Evolutionary conservation across 2,888 invertebrate genomes (phyloP).

Genomic region (Lepeophtheirus nordmannii): DNA sequence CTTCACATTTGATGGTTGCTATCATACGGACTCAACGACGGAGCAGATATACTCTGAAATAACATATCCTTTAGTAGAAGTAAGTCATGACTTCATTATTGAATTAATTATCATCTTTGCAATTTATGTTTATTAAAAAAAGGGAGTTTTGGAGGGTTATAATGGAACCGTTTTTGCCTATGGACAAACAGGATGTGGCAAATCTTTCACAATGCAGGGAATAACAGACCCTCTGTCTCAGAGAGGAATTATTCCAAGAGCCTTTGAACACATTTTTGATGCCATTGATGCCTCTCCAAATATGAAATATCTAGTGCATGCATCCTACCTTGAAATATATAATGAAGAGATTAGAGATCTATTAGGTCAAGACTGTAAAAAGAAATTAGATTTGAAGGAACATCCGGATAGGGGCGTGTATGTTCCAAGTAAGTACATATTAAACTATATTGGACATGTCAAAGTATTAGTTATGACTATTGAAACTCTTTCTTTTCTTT

Average conservation of each 20-base stretch:
- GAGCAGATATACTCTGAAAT: constrained; percentile 75
- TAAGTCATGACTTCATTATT: constrained; percentile 31
- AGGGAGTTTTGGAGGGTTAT: constrained; percentile 75
- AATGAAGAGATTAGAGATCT: constrained; percentile 61
- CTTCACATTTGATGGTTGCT: constrained; percentile 72
- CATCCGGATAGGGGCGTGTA: constrained; percentile 49
- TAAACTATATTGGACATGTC: background rate
- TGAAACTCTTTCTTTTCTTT: background rate
- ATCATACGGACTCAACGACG: constrained; percentile 57
- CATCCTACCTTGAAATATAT: constrained; percentile 69
- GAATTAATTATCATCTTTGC: constrained; percentile 12
- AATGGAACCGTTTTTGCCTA: constrained; percentile 86
- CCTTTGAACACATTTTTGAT: constrained; percentile 77
- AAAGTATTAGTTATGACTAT: background rate
- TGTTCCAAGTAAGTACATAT: constrained; percentile 41
- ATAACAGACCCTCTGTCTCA: constrained; percentile 38
- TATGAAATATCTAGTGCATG: constrained; percentile 39
- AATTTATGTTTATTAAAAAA: background rate
- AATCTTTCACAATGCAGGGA: constrained; percentile 79
- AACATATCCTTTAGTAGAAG: constrained; percentile 63
- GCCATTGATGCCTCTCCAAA: constrained; percentile 27
- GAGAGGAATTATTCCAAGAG: constrained; percentile 42
- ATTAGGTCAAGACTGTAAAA: constrained; percentile 44
- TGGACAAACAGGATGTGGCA: constrained; percentile 81
- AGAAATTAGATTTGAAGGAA: constrained; percentile 49